A percentile compares a stretch with the other conserved stretches of the same genome.
These are phyloP conservation scores for Drosophila albomicans DNA, from an alignment of 1,140 invertebrate genomes.

Conservation along the genomic window DNA sequence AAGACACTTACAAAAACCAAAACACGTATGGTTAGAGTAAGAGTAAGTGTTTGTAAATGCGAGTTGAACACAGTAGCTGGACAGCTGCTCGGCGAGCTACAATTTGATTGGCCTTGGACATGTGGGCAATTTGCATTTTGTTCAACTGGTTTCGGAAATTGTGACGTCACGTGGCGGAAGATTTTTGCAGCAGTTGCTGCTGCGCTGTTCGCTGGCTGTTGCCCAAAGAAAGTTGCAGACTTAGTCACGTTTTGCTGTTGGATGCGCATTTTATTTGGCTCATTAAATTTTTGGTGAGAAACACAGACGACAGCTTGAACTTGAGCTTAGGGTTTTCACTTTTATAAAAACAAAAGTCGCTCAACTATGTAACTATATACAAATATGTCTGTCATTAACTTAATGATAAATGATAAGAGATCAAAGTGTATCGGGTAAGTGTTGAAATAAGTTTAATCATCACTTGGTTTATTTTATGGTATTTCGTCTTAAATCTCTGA, in stretches of 20 bases:
- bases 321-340: conserved; percentile 57
- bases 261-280: conserved; percentile 32
- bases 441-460: conserved; percentile 21
- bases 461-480: conserved; percentile 14
- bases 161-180: conserved; percentile 62
- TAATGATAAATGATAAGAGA: conserved; percentile 9
- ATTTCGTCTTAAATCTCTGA: conserved; percentile 10
- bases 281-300: conserved; percentile 37
- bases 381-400: conserved; percentile 2
- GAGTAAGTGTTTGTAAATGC: conserved; percentile 17
- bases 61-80: conserved; percentile 35
- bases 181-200: conserved; percentile 43
- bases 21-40: conserved; percentile 36
- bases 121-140: conserved; percentile 51
- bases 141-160: conserved; percentile 41
- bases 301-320: conserved; percentile 27
- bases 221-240: conserved; percentile 59
- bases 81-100: conserved; percentile 11
- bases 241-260: conserved; percentile 55
- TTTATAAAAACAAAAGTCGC: conserved; percentile 22
- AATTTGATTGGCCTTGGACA: conserved; percentile 59
- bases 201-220: neutral
- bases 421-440: neutral
- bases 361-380: conserved; percentile 7
- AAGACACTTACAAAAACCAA: conserved; percentile 51